Evolutionary conservation across 2,797 vertebrate species (phyloP).

Genomic region (Gallirallus australis): DNA sequence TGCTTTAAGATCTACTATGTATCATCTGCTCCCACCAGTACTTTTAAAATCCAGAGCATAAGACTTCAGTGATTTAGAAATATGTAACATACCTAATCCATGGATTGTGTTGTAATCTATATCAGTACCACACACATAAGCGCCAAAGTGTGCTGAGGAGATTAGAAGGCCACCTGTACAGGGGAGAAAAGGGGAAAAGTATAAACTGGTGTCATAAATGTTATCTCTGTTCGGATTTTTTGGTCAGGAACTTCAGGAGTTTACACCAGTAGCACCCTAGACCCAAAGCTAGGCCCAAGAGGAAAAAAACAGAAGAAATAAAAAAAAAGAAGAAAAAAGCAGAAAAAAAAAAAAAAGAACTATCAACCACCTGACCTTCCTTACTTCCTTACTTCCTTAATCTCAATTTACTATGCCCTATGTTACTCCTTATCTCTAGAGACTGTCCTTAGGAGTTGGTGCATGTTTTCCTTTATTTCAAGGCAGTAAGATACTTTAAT

Average conservation of each 20-base stretch:
- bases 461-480: not conserved
- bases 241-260: not conserved
- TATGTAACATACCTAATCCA: conserved; percentile 86
- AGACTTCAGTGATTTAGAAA: not conserved
- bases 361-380: not conserved
- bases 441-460: not conserved
- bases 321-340: not conserved
- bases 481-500: not conserved
- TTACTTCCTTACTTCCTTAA: not conserved
- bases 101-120: conserved; percentile 98
- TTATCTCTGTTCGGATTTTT: not conserved
- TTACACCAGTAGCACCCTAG: not conserved
- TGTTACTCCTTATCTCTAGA: not conserved
- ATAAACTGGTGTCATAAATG: not conserved
- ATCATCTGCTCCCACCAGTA: not conserved
- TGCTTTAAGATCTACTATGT: not conserved
- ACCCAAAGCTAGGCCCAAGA: not conserved
- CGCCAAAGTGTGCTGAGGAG: conserved; percentile 94
- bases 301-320: rapidly evolving
- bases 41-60: not conserved
- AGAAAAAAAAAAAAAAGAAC: not conserved
- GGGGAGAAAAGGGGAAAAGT: not conserved
- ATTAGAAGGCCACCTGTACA: conserved; percentile 91
- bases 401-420: not conserved
- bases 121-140: conserved; percentile 94